These are phyloP conservation scores for Nematolebias whitei DNA, from an alignment of 2,113 vertebrate genomes.

Conservation along the genomic window DNA sequence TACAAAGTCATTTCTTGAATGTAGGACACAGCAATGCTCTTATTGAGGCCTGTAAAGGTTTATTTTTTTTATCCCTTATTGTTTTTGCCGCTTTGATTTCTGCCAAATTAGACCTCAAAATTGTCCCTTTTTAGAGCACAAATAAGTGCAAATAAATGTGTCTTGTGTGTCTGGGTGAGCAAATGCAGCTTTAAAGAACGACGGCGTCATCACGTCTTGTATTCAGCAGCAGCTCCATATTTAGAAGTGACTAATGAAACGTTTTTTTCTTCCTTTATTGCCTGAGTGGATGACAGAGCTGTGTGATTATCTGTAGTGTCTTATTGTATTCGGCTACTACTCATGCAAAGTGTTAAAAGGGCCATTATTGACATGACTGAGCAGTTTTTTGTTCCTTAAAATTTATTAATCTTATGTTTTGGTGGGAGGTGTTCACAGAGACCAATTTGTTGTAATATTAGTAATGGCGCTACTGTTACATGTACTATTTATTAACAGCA, in stretches of 20 bases:
- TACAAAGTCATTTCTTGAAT: slow-evolving; percentile 38
- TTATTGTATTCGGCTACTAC: slow-evolving; percentile 41
- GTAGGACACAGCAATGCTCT: slow-evolving; percentile 34
- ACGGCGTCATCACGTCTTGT: slow-evolving; percentile 2
- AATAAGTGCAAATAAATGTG: slow-evolving; percentile 15
- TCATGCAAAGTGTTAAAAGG: slow-evolving; percentile 59
- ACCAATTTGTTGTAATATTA: slow-evolving; percentile 66
- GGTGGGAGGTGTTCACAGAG: slow-evolving; percentile 52
- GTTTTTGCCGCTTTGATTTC: neutral
- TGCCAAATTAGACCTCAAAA: neutral
- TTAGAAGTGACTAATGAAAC: slow-evolving; percentile 7
- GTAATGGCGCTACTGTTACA: slow-evolving; percentile 71
- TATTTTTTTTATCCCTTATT: slow-evolving; percentile 15
- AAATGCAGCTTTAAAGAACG: slow-evolving; percentile 47
- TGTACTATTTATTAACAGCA: slow-evolving; percentile 74
- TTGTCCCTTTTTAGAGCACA: slow-evolving; percentile 9
- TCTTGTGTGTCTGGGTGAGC: slow-evolving; percentile 23
- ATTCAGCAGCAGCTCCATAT: slow-evolving; percentile 11
- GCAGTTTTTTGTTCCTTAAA: slow-evolving; percentile 36
- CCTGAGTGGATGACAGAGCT: slow-evolving; percentile 19
- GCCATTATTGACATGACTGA: slow-evolving; percentile 51
- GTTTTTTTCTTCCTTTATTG: slow-evolving; percentile 22
- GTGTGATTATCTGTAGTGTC: slow-evolving; percentile 33
- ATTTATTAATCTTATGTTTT: slow-evolving; percentile 23
- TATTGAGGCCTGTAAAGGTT: slow-evolving; percentile 9